phyloP scores from a whole-genome alignment of 2,888 invertebrate genomes.

The Caenorhabditis doughertyi region DNA sequence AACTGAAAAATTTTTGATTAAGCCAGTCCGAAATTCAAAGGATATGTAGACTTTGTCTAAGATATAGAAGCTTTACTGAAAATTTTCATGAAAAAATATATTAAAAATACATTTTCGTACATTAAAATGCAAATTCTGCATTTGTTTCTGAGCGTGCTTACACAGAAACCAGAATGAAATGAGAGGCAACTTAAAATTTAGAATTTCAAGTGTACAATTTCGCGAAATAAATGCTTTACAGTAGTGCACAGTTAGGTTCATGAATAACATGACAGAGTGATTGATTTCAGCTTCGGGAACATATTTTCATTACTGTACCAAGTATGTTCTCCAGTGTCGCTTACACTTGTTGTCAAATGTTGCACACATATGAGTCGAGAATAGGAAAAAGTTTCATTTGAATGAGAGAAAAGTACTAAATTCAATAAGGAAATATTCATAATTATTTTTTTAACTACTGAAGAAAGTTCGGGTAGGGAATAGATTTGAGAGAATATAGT shows the following conservation, averaged over 20 bases:
- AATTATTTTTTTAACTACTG: slow-evolving; percentile 17
- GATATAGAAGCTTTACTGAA: too few relatives aligned
- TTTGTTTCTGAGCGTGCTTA: neutral
- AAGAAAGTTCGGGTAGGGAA: slow-evolving; percentile 1
- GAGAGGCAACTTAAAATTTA: neutral
- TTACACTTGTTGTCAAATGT: too few relatives aligned
- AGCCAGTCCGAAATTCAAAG: too few relatives aligned
- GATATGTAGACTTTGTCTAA: too few relatives aligned
- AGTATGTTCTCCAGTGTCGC: too few relatives aligned
- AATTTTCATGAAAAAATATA: slow-evolving; percentile 5
- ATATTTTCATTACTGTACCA: too few relatives aligned
- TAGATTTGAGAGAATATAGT: slow-evolving; percentile 7
- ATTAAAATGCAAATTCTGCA: slow-evolving; percentile 15
- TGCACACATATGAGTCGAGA: too few relatives aligned
- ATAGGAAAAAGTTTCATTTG: slow-evolving; percentile 28
- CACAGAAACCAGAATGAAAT: neutral
- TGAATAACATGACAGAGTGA: too few relatives aligned
- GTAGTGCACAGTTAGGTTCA: too few relatives aligned
- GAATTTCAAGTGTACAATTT: neutral
- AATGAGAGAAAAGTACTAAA: slow-evolving; percentile 7
- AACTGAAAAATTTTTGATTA: too few relatives aligned
- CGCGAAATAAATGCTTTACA: too few relatives aligned
- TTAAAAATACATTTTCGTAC: neutral
- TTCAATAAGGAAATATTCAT: slow-evolving; percentile 15
- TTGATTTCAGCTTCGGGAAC: too few relatives aligned